These are phyloP conservation scores for Galagoides demidoff DNA, from an alignment of 2,797 vertebrate genomes.

Conservation along the genomic window DNA sequence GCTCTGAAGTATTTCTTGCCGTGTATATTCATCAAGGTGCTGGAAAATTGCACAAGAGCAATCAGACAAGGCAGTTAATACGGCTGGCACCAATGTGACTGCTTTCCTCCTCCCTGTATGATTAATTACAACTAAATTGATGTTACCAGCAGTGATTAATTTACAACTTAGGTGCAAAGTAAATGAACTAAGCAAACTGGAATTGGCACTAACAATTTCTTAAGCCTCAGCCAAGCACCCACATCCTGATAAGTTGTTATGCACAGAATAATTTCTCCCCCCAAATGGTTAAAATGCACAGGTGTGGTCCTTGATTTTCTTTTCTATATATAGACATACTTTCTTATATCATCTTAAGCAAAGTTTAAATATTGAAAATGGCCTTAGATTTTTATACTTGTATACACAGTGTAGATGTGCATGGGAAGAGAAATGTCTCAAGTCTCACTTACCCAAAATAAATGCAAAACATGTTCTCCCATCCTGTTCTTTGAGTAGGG, in stretches of 20 bases:
- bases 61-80: constrained; percentile 87
- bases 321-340: constrained; percentile 13
- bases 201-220: constrained; percentile 84
- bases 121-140: constrained; percentile 89
- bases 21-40: constrained; percentile 81
- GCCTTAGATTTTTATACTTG: constrained; percentile 22
- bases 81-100: constrained; percentile 84
- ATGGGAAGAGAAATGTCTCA: background rate
- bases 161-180: constrained; percentile 86
- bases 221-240: constrained; percentile 80
- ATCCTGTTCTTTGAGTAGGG: constrained; percentile 23
- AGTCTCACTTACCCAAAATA: constrained; percentile 54
- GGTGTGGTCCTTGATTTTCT: background rate
- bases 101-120: constrained; percentile 86
- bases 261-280: constrained; percentile 56
- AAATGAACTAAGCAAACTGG: constrained; percentile 88
- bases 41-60: constrained; percentile 85
- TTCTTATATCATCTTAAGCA: constrained; percentile 38
- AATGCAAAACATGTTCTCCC: constrained; percentile 24
- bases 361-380: constrained; percentile 32
- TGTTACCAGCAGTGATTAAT: constrained; percentile 89
- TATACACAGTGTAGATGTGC: background rate
- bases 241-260: constrained; percentile 67
- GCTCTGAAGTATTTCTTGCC: constrained; percentile 71
- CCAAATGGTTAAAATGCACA: constrained; percentile 43